phyloP scores from a whole-genome alignment of 2,888 invertebrate genomes.

The Psylliodes chrysocephalus region DNA sequence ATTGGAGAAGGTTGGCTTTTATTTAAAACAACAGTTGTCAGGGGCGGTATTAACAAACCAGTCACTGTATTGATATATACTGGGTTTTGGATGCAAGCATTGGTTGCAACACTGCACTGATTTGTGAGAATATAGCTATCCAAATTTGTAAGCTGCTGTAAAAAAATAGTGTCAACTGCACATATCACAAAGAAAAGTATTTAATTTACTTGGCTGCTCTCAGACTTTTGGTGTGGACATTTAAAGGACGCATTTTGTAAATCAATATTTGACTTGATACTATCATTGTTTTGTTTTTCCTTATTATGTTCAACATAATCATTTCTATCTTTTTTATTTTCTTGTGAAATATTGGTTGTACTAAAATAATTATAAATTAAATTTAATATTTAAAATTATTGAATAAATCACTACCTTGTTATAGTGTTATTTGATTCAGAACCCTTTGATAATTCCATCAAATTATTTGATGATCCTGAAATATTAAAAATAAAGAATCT shows the following conservation, averaged over 20 bases:
- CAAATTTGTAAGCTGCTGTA: not conserved
- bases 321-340: not conserved
- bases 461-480: slow-evolving; percentile 22
- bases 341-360: not conserved
- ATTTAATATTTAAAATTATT: not conserved
- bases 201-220: not conserved
- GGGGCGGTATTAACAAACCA: slow-evolving; percentile 43
- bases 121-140: slow-evolving; percentile 16
- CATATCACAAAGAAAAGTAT: too few species aligned
- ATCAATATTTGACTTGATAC: not conserved
- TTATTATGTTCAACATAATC: not conserved
- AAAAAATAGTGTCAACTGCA: not conserved
- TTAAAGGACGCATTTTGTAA: not conserved
- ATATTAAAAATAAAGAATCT: not conserved
- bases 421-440: slow-evolving; percentile 4
- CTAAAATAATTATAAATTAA: not conserved
- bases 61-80: slow-evolving; percentile 42
- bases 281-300: slow-evolving; percentile 1
- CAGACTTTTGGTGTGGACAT: not conserved
- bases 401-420: slow-evolving; percentile 1
- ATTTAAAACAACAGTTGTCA: slow-evolving; percentile 24
- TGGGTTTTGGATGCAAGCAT: slow-evolving; percentile 33
- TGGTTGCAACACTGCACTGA: slow-evolving; percentile 17
- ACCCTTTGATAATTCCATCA: slow-evolving; percentile 5
- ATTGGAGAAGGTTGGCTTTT: slow-evolving; percentile 34